A percentile compares a stretch with the other conserved stretches of the same genome.
Evolutionary conservation across 1,140 invertebrate genomes (phyloP).

Genomic region (Aphelenchoides avenae): DNA sequence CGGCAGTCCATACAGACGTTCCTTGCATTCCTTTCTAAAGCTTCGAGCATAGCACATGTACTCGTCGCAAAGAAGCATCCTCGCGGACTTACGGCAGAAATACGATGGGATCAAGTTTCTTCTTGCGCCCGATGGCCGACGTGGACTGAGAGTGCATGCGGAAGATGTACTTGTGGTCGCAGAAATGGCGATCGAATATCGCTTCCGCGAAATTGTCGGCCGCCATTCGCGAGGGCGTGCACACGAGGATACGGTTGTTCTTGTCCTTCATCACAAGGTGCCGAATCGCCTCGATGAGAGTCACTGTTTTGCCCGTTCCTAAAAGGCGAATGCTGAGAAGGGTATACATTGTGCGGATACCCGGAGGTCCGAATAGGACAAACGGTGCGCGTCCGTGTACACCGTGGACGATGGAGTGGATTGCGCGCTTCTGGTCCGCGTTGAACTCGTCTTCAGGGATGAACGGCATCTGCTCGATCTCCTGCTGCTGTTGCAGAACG

Average conservation of each 20-base stretch:
- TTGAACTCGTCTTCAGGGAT: too few species aligned
- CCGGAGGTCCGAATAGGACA: conserved; percentile 28
- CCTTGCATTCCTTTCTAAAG: conserved; percentile 25
- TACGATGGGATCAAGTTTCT: conserved; percentile 27
- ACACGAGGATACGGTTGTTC: conserved; percentile 24
- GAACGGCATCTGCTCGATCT: too few species aligned
- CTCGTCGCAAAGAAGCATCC: conserved; percentile 6
- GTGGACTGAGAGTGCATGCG: conserved; percentile 35
- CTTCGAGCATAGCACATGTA: conserved; percentile 8
- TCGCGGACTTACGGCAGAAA: conserved; percentile 24
- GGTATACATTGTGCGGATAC: conserved; percentile 4
- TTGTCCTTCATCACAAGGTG: conserved; percentile 17
- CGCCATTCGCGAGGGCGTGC: conserved; percentile 33
- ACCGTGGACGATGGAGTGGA: conserved; percentile 21
- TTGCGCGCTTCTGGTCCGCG: conserved; percentile 24
- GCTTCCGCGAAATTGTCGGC: conserved; percentile 33
- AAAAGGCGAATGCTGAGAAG: background rate
- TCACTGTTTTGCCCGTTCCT: conserved; percentile 32
- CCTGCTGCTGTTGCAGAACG: too few species aligned
- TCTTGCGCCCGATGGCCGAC: conserved; percentile 19
- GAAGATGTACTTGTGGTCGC: conserved; percentile 29
- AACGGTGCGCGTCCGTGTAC: conserved; percentile 21
- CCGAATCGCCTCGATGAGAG: conserved; percentile 26
- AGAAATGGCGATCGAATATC: conserved; percentile 15
- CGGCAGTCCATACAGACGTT: conserved; percentile 34